phyloP scores from a whole-genome alignment of 2,113 vertebrate genomes.

The Ploceus nigricollis region DNA sequence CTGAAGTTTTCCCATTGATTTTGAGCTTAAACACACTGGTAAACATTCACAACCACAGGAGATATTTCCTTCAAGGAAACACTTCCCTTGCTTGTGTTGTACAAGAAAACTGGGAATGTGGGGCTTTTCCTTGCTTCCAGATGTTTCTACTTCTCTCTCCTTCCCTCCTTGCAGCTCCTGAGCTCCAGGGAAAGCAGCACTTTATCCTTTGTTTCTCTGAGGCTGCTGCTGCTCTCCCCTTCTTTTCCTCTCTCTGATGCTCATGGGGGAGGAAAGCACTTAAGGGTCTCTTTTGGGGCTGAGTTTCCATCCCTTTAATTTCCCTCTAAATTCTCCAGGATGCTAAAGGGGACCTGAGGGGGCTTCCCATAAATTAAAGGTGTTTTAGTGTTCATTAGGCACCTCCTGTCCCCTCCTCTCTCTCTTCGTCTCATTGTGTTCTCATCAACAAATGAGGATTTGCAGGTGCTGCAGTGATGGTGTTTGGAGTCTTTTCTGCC shows the following conservation, averaged over 20 bases:
- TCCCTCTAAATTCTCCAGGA: not conserved
- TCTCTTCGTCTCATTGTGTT: not conserved
- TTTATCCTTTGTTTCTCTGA: constrained; percentile 37
- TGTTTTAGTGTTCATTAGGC: constrained; percentile 33
- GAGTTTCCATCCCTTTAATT: constrained; percentile 6
- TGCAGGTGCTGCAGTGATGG: not conserved
- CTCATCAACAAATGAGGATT: not conserved
- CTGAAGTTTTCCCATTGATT: not conserved
- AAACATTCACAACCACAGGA: not conserved
- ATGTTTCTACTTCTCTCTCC: not conserved
- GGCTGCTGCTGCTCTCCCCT: constrained; percentile 23
- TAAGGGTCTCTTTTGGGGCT: constrained; percentile 63
- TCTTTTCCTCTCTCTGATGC: constrained; percentile 15
- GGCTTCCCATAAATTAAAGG: constrained; percentile 25
- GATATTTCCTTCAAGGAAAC: not conserved
- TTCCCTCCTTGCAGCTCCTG: not conserved
- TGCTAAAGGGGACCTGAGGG: constrained; percentile 29
- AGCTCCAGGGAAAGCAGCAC: not conserved
- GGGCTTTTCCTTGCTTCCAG: not conserved
- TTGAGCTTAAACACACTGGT: not conserved
- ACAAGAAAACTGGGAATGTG: not conserved
- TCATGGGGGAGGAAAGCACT: constrained; percentile 71
- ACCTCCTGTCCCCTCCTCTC: constrained; percentile 21
- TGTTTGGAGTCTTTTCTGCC: not conserved
- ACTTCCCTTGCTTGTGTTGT: not conserved